Evolutionary conservation across 1,140 invertebrate species (phyloP), one percentile per base, ranked within the genome.

Genomic region (Cotesia typhae): DNA sequence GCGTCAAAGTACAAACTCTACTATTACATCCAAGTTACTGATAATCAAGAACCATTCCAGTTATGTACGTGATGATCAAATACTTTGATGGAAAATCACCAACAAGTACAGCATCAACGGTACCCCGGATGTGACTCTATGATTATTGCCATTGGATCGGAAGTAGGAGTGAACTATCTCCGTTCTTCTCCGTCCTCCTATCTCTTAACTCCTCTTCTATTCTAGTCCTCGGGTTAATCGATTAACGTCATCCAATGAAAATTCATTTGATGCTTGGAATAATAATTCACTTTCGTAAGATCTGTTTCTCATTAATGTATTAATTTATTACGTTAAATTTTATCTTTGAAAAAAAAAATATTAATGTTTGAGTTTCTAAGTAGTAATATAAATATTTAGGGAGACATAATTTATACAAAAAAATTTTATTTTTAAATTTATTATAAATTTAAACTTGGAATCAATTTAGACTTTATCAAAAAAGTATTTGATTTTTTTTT

Each of bases 21-120:
- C 51, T 14, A 51, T 67, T 36, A 52, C 47, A 67, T 67, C 65
- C 65, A 67, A 65, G 53, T 17, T 67, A 47, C 41, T 67, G 12
- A 47, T 67, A 67, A 67, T 67, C 65, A 67, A 67, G 65, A 41
- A 52, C 14, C 17, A 67, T 67, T 67, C 20, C 17, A 67, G 41
- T 53, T 47, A 47, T 47, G 41, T 47, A 47, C 5, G 47, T 20
- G 65, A 51, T 53, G 47, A 67, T 52, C 38, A 67, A 67, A 67
- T 28, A 47, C 38, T 67, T 53, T 67, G 65, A 67, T 67, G n/a
- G 63, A 65, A 65, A 65, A 47, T 41, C 14, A 17, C 47, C 63
- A 17, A 37, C 38, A 37, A 37, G 47, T 41, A 47, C 36, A 17
- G 20, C 12, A 20, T 65, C 47, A 12, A 41, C 47, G n/a, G 60